Conservation (phyloP, 2,797 vertebrate genomes). For the Pseudomugil gertrudae region DNA sequence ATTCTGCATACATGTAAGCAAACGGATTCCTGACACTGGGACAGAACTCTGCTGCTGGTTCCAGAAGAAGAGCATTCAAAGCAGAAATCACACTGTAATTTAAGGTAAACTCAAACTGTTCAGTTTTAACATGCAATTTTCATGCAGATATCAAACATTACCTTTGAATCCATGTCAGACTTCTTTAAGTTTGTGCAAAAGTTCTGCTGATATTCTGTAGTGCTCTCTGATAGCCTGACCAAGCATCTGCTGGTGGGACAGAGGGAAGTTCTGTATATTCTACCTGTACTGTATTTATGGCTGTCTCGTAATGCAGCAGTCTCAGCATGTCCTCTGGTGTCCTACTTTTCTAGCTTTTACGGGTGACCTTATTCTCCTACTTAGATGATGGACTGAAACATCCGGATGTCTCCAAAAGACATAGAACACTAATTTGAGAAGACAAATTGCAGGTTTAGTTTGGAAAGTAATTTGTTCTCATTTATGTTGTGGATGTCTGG, state of each 20-base stretch:
- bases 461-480: background rate
- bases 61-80: constrained; percentile 8
- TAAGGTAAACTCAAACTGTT: background rate
- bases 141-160: constrained; percentile 40
- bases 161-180: constrained; percentile 59
- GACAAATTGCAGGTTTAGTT: background rate
- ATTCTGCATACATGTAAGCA: constrained; percentile 69
- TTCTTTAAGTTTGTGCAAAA: constrained; percentile 12
- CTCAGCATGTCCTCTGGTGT: constrained; percentile 71
- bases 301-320: constrained; percentile 65
- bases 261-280: constrained; percentile 38
- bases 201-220: constrained; percentile 24
- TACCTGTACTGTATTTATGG: constrained; percentile 76
- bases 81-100: background rate
- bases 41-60: constrained; percentile 23
- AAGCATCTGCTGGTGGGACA: constrained; percentile 32
- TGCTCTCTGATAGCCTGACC: constrained; percentile 14
- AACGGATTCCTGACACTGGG: constrained; percentile 43
- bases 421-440: background rate
- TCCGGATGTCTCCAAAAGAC: constrained; percentile 5
- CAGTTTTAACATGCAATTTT: background rate
- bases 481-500: background rate
- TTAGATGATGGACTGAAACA: constrained; percentile 23
- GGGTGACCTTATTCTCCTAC: constrained; percentile 67
- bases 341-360: constrained; percentile 69